Evolutionary conservation across 2,797 vertebrate genomes (phyloP).

Genomic region (Danio jaintianensis): DNA sequence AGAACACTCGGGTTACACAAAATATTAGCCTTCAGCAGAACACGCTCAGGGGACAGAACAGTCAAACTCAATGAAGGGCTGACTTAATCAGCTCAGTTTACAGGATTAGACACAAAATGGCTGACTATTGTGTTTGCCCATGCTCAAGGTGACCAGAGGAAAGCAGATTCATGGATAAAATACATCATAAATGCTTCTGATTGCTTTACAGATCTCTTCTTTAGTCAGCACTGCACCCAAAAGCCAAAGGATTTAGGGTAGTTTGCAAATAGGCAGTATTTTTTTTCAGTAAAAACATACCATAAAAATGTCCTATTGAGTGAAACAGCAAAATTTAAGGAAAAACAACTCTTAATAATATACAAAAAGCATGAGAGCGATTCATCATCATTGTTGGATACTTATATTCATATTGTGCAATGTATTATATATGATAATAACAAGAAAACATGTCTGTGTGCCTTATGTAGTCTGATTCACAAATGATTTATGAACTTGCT

Average conservation of each 20-base stretch:
- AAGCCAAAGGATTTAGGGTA: not conserved
- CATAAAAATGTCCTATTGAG: no score
- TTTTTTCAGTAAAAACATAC: no score
- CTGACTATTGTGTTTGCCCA: slow-evolving; percentile 33
- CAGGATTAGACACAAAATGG: slow-evolving; percentile 44
- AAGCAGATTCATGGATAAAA: slow-evolving; percentile 16
- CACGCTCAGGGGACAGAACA: slow-evolving; percentile 37
- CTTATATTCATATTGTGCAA: not conserved
- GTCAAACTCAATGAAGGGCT: slow-evolving; percentile 34
- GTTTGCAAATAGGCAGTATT: no score
- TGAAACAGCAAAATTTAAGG: no score
- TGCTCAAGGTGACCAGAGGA: slow-evolving; percentile 29
- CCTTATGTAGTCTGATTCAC: not conserved
- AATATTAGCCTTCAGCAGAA: slow-evolving; percentile 56
- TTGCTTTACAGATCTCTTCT: not conserved
- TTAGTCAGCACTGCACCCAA: slow-evolving; percentile 6
- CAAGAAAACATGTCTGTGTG: not conserved
- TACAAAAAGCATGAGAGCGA: no score
- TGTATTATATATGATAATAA: not conserved
- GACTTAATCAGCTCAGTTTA: slow-evolving; percentile 47
- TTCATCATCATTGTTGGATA: no score
- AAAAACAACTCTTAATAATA: no score
- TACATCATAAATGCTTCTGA: not conserved
- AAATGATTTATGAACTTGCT: not conserved
- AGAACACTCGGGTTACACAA: slow-evolving; percentile 52